Evolutionary conservation across 2,797 vertebrate genomes (phyloP), one percentile per base, ranked within the genome.

Genomic region (Pteropus rufus): DNA sequence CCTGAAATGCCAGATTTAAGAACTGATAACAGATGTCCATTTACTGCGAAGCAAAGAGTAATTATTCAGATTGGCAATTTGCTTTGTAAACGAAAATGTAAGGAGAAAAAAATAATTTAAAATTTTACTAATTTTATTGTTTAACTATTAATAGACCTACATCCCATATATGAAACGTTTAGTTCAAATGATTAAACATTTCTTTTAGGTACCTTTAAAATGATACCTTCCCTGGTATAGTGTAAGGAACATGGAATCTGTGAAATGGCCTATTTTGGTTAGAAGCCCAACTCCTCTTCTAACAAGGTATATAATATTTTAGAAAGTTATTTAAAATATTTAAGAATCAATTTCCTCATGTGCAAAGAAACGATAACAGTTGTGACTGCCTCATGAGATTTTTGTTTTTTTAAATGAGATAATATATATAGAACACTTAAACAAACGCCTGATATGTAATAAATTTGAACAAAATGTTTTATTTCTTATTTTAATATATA

Each of bases 201-300:
- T 75, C 10, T 73, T 72, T 84, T 14, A 41, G 39, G 6, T 12
- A 24, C 19, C 29, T 34, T 87, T 75, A 75, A 95, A 79, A 46
- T 93, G 44, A 69, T 34, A 58, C 14, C 44, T 36, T 85, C 41
- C 85, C 24, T 93, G 49, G 31, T 64, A 52, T 36, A 88, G 31
- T 64, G 44, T 36, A 88, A n/a, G 88, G 34, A 89, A 23, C 41
- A 94, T 85, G n/a, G 67, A 65, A 65, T 95, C 31, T 97, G 67
- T 86, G 18, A 56, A 96, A 65, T 44, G 10, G 8, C 31, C 26
- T 41, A 12, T 26, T 91, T 49, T 87, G 36, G 14, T 77, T 70
- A 82, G 26, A 94, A 82, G 89, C 7, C 12, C 39, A 85, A n/a
- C 0, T 90, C n/a, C 64, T 81, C 21, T 41, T 92, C 41, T 58